Evolutionary conservation across 92 coral and sea anemone genomes (phyloP).

Genomic region (Galaxea fascicularis): DNA sequence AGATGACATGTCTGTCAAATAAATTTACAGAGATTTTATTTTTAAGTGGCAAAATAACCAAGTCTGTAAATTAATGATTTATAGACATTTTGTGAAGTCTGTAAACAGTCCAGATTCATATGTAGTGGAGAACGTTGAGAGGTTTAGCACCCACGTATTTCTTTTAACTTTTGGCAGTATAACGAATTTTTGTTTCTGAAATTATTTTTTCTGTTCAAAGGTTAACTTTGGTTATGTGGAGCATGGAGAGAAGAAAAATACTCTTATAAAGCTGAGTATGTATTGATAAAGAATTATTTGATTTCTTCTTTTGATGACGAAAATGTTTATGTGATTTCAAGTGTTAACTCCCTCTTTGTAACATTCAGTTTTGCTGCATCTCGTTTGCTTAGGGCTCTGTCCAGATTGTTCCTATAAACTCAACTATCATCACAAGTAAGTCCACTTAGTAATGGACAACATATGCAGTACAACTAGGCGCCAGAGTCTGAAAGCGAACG

Average conservation of each 20-base stretch:
- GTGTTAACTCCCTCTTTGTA: neutral
- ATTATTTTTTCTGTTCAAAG: conserved; percentile 39
- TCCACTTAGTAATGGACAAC: neutral
- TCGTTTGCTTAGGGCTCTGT: conserved; percentile 75
- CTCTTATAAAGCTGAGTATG: conserved; percentile 90
- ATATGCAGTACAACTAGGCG: too few species aligned
- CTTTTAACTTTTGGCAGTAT: too few species aligned
- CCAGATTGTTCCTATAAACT: conserved; percentile 95
- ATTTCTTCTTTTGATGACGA: neutral
- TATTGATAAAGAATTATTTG: neutral
- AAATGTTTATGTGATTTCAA: too few species aligned
- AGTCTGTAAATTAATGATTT: too few species aligned
- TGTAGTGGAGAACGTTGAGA: too few species aligned
- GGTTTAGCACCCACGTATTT: too few species aligned
- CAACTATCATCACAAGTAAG: conserved; percentile 94
- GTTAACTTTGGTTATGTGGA: conserved; percentile 91
- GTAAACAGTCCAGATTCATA: too few species aligned
- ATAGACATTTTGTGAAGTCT: too few species aligned
- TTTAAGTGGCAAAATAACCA: too few species aligned
- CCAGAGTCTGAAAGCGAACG: too few species aligned
- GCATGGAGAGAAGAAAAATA: conserved; percentile 87
- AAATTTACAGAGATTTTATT: too few species aligned
- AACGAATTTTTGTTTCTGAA: neutral
- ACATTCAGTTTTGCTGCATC: neutral
- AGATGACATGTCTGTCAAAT: too few species aligned